These are phyloP conservation scores for Tapirus indicus DNA, from an alignment of 2,797 vertebrate species.

Conservation along the genomic window DNA sequence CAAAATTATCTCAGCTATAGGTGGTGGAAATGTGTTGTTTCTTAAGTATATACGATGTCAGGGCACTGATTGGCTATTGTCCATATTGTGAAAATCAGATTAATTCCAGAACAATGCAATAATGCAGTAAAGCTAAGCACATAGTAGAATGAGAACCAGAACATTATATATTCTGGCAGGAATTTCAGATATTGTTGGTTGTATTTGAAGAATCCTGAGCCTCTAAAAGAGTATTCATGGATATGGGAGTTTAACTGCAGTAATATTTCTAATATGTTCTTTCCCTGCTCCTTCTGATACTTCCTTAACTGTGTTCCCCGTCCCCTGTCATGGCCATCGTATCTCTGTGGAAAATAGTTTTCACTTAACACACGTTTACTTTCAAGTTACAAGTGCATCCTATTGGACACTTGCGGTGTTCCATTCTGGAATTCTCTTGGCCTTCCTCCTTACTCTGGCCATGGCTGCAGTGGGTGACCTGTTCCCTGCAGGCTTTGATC, in stretches of 20 bases:
- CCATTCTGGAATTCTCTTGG: not conserved
- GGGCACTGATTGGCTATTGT: slow-evolving; percentile 11
- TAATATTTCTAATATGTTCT: not conserved
- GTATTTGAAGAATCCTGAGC: not conserved
- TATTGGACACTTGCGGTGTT: not conserved
- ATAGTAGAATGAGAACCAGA: not conserved
- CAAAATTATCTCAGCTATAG: not conserved
- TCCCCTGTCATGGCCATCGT: no score
- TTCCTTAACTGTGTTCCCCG: not conserved
- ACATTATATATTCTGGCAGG: not conserved
- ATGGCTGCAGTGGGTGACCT: not conserved
- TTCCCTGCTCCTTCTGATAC: not conserved
- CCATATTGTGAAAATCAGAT: slow-evolving; percentile 10
- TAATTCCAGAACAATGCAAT: slow-evolving; percentile 38
- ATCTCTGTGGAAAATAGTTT: not conserved
- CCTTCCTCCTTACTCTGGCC: not conserved
- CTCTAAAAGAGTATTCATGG: not conserved
- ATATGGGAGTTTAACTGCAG: not conserved
- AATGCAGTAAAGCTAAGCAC: not conserved
- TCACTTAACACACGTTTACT: not conserved
- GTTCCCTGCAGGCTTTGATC: not conserved
- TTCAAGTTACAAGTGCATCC: not conserved
- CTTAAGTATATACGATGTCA: slow-evolving; percentile 14
- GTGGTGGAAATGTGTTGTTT: not conserved
- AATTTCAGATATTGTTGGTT: slow-evolving; percentile 1